Conservation (phyloP, 30 jellyfish, hydroid and myxozoan genomes). For the Nemopilema nomurai region DNA sequence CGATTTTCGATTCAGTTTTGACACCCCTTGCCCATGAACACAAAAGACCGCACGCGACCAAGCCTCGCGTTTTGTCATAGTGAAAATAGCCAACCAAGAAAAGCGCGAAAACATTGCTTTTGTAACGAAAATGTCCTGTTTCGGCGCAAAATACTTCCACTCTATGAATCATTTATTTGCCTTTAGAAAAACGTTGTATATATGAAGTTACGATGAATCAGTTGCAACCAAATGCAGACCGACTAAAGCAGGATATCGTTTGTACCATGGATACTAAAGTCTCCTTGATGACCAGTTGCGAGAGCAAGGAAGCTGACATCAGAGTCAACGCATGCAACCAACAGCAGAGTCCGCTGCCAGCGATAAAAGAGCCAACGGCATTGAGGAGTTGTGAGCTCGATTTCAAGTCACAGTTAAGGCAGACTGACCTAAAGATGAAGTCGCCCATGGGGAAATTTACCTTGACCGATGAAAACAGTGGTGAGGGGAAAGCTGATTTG, state of each 20-base stretch:
- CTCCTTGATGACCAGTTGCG: background rate
- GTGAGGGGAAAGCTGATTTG: conserved; percentile 30
- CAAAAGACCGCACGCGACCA: background rate
- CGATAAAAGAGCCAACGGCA: background rate
- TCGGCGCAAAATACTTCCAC: background rate
- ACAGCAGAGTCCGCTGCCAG: conserved; percentile 2
- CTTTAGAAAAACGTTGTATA: conserved; percentile 27
- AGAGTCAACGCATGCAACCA: conserved; percentile 17
- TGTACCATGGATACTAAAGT: conserved; percentile 23
- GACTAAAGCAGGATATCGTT: conserved; percentile 6
- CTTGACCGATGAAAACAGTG: conserved; percentile 3
- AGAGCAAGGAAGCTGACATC: background rate
- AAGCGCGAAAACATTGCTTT: conserved; percentile 1
- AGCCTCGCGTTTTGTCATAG: background rate
- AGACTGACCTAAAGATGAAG: conserved; percentile 24
- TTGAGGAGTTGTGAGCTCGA: conserved; percentile 19
- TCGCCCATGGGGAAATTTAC: conserved; percentile 26
- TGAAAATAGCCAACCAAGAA: background rate
- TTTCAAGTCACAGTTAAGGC: conserved; percentile 3
- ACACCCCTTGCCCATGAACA: background rate
- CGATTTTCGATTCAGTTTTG: background rate
- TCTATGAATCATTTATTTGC: conserved; percentile 16
- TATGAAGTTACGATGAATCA: conserved; percentile 18
- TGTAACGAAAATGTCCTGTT: background rate
- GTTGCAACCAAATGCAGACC: conserved; percentile 5